Evolutionary conservation across 1,140 invertebrate species (phyloP).

Genomic region (Drosophila obscura): DNA sequence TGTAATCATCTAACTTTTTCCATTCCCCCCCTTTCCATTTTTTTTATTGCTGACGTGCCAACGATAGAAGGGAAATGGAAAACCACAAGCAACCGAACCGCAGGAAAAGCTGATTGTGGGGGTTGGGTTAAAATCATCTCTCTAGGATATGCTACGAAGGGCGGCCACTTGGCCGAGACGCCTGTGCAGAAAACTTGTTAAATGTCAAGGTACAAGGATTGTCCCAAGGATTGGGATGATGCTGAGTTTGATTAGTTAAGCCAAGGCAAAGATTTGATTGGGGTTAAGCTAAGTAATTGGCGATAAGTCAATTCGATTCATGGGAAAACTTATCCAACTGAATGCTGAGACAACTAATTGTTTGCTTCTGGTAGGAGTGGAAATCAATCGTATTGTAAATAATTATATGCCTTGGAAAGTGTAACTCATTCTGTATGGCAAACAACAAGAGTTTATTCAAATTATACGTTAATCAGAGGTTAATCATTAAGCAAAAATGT

Average conservation of each 20-base stretch:
- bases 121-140: conserved; percentile 12
- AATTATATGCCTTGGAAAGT: no score
- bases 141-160: conserved; percentile 5
- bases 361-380: no score
- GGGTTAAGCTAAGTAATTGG: not conserved
- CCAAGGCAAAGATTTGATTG: conserved; percentile 9
- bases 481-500: no score
- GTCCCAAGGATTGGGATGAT: not conserved
- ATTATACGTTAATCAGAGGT: no score
- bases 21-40: conserved; percentile 4
- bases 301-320: not conserved
- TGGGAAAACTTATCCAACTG: not conserved
- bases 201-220: conserved; percentile 24
- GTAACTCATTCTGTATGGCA: no score
- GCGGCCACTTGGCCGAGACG: conserved; percentile 1
- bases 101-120: conserved; percentile 20
- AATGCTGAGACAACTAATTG: no score
- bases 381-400: no score
- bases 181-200: conserved; percentile 10
- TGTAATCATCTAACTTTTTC: conserved; percentile 61
- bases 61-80: conserved; percentile 10
- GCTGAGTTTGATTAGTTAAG: conserved; percentile 8
- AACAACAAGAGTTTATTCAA: no score
- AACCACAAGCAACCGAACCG: conserved; percentile 1
- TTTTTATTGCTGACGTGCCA: conserved; percentile 22